These are phyloP conservation scores for Diabrotica undecimpunctata DNA, from an alignment of 1,140 invertebrate species.

Conservation along the genomic window DNA sequence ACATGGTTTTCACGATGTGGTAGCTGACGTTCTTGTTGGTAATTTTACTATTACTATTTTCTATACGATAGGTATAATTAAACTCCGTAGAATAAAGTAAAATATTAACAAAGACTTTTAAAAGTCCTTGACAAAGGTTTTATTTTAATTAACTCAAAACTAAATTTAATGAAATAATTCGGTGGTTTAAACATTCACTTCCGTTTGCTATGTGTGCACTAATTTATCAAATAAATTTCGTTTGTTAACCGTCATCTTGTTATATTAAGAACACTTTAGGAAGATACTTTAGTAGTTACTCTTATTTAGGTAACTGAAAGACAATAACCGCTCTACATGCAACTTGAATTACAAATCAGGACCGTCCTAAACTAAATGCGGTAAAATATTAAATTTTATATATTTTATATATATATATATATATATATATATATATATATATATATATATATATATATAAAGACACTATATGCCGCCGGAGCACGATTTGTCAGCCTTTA, in stretches of 20 bases:
- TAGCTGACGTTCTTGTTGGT: too few species aligned
- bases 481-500: too few species aligned
- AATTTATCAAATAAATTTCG: constrained; percentile 1
- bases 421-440: too few species aligned
- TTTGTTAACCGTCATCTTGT: background rate
- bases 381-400: too few species aligned
- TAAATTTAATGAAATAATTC: constrained; percentile 3
- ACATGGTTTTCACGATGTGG: too few species aligned
- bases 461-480: too few species aligned
- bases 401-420: too few species aligned
- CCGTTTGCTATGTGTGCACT: background rate
- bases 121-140: background rate
- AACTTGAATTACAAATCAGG: background rate
- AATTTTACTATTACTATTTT: too few species aligned
- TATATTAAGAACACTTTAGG: background rate
- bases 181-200: background rate
- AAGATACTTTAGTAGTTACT: background rate
- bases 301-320: background rate
- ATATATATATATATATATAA: too few species aligned
- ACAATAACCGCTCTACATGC: background rate
- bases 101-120: background rate
- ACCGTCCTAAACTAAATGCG: too few species aligned
- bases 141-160: background rate
- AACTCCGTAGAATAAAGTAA: background rate
- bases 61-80: too few species aligned